Base-by-base conservation (phyloP, 2,797 vertebrate genomes). In the Nannoperca obscura region DNA sequence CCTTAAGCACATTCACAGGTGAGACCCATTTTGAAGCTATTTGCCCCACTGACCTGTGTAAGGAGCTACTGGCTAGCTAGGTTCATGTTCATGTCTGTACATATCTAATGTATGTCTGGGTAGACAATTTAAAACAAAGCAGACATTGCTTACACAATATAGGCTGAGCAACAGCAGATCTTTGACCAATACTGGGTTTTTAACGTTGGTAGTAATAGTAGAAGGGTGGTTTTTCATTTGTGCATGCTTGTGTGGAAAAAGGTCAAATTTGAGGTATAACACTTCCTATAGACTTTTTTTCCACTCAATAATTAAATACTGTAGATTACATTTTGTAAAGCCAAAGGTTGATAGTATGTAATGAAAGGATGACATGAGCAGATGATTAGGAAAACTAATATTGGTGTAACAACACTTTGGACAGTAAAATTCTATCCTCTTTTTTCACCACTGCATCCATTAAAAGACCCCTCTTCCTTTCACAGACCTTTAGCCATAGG, bases 11-110 rank as follows among this genome's bases (percentile, higher is more conserved):
- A 87, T 88, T 88, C 85, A 78, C 90, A 93, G 88, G 78, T 92
- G 92, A 93, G 85, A 88, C n/a, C 81, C 59, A 90, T 94, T 94
- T 91, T 82, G 60, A 64, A 81, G 78, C 85, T 82, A 87, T 89
- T 74, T 91, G 81, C 32, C 86, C 86, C 11, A 15, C 53, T 91
- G 91, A 91, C 91, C 89, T 77, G 59, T 62, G 49, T 49, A 70
- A 42, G 67, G 49, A 78, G 85, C 82, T 88, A 85, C 81, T 22
- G 78, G 86, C 75, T 70, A 52, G 71, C 71, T 42, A 42, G 54
- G 22, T 83, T 80, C 66, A 80, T 53, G 86, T 92, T 89, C 90
- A 89, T 90, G 90, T 84, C 84, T 58, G 32, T 69, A 92, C 86
- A 91, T 90, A 86, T 86, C 66, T 87, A 88, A 91, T 82, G 79